Evolutionary conservation across 2,113 vertebrate genomes (phyloP).

Genomic region (Chinchilla lanigera): DNA sequence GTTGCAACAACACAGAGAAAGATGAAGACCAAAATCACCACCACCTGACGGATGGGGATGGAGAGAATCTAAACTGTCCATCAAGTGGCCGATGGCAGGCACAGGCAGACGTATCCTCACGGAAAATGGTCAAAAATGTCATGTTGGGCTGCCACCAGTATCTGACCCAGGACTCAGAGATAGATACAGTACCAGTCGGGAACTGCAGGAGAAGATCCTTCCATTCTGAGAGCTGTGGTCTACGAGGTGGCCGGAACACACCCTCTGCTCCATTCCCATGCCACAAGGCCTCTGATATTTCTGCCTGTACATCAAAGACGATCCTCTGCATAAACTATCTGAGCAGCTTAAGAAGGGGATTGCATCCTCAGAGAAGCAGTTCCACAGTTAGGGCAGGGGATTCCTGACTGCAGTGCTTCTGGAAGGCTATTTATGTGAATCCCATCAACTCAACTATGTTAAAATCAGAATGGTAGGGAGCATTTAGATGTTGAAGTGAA

Average conservation of each 20-base stretch:
- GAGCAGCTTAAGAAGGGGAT: background rate
- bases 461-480: background rate
- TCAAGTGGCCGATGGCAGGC: background rate
- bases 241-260: background rate
- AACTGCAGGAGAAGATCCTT: background rate
- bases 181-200: background rate
- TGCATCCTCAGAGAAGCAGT: background rate
- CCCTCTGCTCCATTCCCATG: background rate
- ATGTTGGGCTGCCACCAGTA: background rate
- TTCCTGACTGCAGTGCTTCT: background rate
- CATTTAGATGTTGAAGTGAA: background rate
- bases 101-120: background rate
- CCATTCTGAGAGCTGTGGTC: background rate
- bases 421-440: background rate
- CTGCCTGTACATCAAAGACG: background rate
- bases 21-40: background rate
- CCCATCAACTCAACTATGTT: accelerated
- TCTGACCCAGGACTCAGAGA: background rate
- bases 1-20: accelerated
- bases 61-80: background rate
- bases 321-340: background rate
- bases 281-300: background rate
- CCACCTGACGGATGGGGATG: background rate
- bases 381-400: background rate
- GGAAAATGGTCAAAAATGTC: background rate